phyloP scores from a whole-genome alignment of 2,888 invertebrate species.

The Ferrisia virgata region DNA sequence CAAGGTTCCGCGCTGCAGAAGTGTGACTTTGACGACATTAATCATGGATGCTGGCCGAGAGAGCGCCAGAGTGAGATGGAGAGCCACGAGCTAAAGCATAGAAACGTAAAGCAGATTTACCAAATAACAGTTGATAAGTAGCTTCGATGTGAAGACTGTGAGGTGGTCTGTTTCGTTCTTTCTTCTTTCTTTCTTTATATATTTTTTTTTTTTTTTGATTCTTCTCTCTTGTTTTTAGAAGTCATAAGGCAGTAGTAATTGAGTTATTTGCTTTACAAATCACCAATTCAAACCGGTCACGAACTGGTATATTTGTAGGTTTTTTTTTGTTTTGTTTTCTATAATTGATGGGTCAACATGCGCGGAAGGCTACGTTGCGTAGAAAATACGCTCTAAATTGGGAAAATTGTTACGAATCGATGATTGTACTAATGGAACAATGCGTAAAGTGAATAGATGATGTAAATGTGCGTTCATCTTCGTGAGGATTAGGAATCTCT shows the following conservation, averaged over 20 bases:
- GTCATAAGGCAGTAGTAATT: conserved; percentile 31
- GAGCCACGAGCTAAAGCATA: background rate
- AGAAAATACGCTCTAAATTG: background rate
- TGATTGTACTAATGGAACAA: too few relatives aligned
- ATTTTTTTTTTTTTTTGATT: background rate
- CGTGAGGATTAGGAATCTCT: too few relatives aligned
- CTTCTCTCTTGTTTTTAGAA: background rate
- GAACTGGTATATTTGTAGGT: background rate
- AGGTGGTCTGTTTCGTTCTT: background rate
- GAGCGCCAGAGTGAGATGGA: background rate
- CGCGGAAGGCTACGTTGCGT: background rate
- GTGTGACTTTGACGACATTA: conserved; percentile 10
- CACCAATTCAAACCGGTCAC: conserved; percentile 27
- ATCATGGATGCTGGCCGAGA: background rate
- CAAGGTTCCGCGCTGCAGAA: background rate
- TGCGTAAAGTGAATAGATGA: too few relatives aligned
- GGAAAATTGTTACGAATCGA: too few relatives aligned
- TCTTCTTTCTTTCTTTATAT: background rate
- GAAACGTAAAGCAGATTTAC: background rate
- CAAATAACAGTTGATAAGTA: too few relatives aligned
- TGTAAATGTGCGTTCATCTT: too few relatives aligned
- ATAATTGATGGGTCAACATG: background rate
- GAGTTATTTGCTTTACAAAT: conserved; percentile 25
- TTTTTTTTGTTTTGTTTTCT: background rate
- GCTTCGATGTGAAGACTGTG: too few relatives aligned